A percentile compares a stretch with the other conserved stretches of the same genome.
These are phyloP conservation scores for Caenorhabditis wallacei DNA, from an alignment of 2,888 invertebrate genomes.

Conservation along the genomic window DNA sequence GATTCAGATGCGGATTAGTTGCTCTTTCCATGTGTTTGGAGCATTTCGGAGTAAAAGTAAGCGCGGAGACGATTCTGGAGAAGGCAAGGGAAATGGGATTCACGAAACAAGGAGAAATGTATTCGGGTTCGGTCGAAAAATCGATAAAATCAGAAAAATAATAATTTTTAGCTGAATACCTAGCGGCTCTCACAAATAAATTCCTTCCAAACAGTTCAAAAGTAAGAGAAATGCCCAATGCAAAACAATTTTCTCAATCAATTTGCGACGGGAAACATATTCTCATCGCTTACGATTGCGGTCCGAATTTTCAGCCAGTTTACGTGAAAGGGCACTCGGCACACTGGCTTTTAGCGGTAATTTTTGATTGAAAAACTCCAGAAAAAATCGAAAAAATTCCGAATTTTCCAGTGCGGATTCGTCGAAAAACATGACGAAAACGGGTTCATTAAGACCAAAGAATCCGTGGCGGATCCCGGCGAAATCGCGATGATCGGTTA, in stretches of 20 bases:
- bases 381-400: neutral
- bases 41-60: conserved; percentile 73
- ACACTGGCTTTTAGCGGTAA: conserved; percentile 79
- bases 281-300: conserved; percentile 81
- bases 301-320: conserved; percentile 78
- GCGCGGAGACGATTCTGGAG: conserved; percentile 85
- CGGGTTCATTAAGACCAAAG: conserved; percentile 18
- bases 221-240: conserved; percentile 58
- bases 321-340: conserved; percentile 73
- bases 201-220: conserved; percentile 40
- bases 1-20: conserved; percentile 70
- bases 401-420: conserved; percentile 58
- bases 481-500: conserved; percentile 66
- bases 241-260: conserved; percentile 34
- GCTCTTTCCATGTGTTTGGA: conserved; percentile 66
- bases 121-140: conserved; percentile 70
- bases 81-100: conserved; percentile 87
- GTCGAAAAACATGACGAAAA: conserved; percentile 17
- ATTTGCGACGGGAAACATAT: conserved; percentile 51
- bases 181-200: conserved; percentile 64
- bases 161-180: conserved; percentile 66
- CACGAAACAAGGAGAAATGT: conserved; percentile 92
- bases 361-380: neutral
- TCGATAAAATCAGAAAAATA: neutral
- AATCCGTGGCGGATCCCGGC: neutral